Conservation (phyloP, 2,797 vertebrate species). For the Spatula clypeata region DNA sequence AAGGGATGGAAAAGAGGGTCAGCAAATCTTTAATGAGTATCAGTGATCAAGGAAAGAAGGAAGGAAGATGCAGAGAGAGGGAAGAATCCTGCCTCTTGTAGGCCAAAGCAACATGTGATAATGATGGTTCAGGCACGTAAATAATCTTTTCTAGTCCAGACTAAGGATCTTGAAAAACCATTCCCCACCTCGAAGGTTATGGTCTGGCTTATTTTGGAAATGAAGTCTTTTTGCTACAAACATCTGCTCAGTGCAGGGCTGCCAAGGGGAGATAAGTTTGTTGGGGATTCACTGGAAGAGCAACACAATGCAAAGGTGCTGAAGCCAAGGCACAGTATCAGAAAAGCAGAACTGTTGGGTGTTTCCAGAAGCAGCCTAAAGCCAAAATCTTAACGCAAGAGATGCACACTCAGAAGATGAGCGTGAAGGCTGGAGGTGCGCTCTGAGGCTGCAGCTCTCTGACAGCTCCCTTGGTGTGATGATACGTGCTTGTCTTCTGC, state of each 20-base stretch:
- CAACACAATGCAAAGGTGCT: neutral
- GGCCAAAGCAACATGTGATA: conserved; percentile 1
- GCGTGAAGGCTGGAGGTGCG: neutral
- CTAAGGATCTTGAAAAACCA: neutral
- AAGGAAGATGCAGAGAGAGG: neutral
- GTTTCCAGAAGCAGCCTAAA: neutral
- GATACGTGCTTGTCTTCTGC: neutral
- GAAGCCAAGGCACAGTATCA: neutral
- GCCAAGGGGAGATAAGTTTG: neutral
- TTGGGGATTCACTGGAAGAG: neutral
- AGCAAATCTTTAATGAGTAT: conserved; percentile 25
- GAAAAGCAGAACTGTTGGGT: neutral
- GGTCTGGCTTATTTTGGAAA: conserved; percentile 15
- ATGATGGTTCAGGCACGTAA: neutral
- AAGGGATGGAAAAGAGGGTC: neutral
- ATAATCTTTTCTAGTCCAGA: neutral
- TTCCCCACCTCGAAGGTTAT: neutral
- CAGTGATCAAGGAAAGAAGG: neutral
- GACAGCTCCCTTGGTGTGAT: neutral
- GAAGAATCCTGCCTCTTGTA: conserved; percentile 8
- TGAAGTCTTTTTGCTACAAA: neutral
- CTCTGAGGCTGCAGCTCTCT: neutral
- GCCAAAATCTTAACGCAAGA: neutral
- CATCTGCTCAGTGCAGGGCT: neutral
- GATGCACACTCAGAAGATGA: rapidly evolving